Evolutionary conservation across 2,113 vertebrate species (phyloP), one percentile per base, ranked within the genome.

Genomic region (Pardalotus punctatus): DNA sequence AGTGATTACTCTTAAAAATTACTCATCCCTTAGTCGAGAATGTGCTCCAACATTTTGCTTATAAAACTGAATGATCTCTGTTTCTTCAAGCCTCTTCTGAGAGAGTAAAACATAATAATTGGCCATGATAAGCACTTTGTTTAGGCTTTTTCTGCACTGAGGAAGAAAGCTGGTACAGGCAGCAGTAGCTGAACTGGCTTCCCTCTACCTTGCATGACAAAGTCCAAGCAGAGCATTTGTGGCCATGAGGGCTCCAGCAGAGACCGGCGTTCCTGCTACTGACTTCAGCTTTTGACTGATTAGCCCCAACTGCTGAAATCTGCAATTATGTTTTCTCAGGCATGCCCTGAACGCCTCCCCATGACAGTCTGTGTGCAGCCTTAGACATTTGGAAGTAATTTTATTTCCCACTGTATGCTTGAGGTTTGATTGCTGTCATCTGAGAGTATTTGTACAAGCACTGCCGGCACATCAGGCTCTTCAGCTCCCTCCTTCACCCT

Each of bases 331-430:
- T 90, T 89, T 89, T 79, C 73, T 91, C 66, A 81, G 78, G 53
- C 61, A 0, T 87, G 70, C 66, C 45, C 61, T n/a, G 64, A 78
- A 25, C 66, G 73, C 90, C 65, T 94, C 51, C 48, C 43, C 14
- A 5, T 87, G 77, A 8, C 42, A 54, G 45, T 57, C 29, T 56
- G 11, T 42, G 43, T 4, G 1, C 36, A 45, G 40, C n/a, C 28
- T 72, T 64, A 62, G 53, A 89, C 50, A 54, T 91, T 94, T 93
- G 61, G 81, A 89, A 97, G 45, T 69, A 38, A 87, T 91, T 81
- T 84, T 14, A 7, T 94, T 93, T 84, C 60, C 54, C 20, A 13
- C 36, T 70, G 42, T 73, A 47, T 48, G 36, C 61, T 67, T n/a
- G 31, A 84, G 61, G 48, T 43, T 93, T 79, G 36, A 40, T 11